Percentiles rank a stretch among this genome's conserved stretches.
Conservation (phyloP, 1,140 invertebrate species). For the Psilanteris sp. region DNA sequence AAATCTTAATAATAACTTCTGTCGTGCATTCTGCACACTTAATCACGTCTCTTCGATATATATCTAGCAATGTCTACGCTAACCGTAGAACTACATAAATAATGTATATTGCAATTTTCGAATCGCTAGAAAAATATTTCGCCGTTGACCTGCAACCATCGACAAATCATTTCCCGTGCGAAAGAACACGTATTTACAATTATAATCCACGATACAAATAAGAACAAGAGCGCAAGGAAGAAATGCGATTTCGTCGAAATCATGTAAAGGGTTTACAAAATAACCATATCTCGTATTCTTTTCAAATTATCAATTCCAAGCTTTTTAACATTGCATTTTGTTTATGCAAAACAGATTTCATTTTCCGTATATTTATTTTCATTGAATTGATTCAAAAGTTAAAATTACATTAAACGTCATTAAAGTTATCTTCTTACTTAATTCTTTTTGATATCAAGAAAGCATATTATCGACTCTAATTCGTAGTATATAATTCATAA, state of each 20-base stretch:
- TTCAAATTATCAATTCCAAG: constrained; percentile 1
- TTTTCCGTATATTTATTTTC: not conserved
- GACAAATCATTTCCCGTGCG: constrained; percentile 28
- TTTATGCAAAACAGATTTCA: not conserved
- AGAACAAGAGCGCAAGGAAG: constrained; percentile 3
- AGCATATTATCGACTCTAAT: too few species aligned
- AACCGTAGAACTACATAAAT: constrained; percentile 16
- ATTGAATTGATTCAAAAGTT: too few species aligned
- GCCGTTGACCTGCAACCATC: constrained; percentile 44
- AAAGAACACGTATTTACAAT: constrained; percentile 44
- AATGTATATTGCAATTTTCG: constrained; percentile 32
- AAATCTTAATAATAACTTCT: not conserved
- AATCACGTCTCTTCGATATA: constrained; percentile 1
- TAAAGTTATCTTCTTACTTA: too few species aligned
- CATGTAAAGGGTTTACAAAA: constrained; percentile 1
- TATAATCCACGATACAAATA: constrained; percentile 3
- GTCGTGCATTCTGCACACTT: not conserved
- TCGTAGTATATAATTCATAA: too few species aligned
- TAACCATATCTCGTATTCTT: not conserved
- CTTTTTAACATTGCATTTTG: not conserved
- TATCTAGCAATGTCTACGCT: constrained; percentile 32
- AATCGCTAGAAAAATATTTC: constrained; percentile 53
- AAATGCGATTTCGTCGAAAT: constrained; percentile 1
- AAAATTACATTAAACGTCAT: too few species aligned
- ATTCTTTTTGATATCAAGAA: too few species aligned